Percentiles rank a stretch among this genome's conserved stretches.
Evolutionary conservation across 2,797 vertebrate genomes (phyloP).

Genomic region (Knipowitschia caucasica): DNA sequence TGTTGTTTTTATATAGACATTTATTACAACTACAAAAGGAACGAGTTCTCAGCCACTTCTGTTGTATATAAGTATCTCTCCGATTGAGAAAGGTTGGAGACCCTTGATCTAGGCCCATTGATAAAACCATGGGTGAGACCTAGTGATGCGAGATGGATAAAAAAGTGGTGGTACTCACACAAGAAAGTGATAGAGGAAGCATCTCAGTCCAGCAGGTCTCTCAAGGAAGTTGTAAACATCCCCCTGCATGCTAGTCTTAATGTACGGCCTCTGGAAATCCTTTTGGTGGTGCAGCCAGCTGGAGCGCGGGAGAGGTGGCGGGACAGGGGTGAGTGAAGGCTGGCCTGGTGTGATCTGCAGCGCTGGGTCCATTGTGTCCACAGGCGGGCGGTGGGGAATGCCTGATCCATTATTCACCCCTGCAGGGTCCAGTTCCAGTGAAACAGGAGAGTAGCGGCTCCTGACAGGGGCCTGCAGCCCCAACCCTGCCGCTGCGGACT

Average conservation of each 20-base stretch:
- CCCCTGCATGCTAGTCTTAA: constrained; percentile 86
- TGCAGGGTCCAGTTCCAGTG: constrained; percentile 69
- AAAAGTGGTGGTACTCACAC: constrained; percentile 81
- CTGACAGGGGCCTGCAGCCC: constrained; percentile 29
- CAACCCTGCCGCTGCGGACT: constrained; percentile 35
- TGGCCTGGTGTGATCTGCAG: constrained; percentile 51
- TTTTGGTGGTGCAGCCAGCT: constrained; percentile 68
- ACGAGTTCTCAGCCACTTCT: too few species aligned
- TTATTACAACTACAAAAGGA: too few species aligned
- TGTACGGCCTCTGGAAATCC: constrained; percentile 75
- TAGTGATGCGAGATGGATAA: neutral
- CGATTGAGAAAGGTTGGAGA: too few species aligned
- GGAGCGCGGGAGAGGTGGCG: constrained; percentile 55
- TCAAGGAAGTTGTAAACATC: constrained; percentile 93
- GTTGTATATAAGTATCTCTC: too few species aligned
- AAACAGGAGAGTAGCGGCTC: constrained; percentile 78
- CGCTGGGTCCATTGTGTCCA: constrained; percentile 63
- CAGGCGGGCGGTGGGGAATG: constrained; percentile 50
- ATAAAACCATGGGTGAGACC: neutral
- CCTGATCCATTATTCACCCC: constrained; percentile 77
- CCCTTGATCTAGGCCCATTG: too few species aligned
- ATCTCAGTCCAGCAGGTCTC: constrained; percentile 85
- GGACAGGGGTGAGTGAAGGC: constrained; percentile 46
- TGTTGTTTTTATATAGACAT: too few species aligned
- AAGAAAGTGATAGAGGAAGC: constrained; percentile 89